Percentiles rank a stretch among this genome's conserved stretches.
Evolutionary conservation across 2,113 vertebrate genomes (phyloP).

Genomic region (Mungos mungo): DNA sequence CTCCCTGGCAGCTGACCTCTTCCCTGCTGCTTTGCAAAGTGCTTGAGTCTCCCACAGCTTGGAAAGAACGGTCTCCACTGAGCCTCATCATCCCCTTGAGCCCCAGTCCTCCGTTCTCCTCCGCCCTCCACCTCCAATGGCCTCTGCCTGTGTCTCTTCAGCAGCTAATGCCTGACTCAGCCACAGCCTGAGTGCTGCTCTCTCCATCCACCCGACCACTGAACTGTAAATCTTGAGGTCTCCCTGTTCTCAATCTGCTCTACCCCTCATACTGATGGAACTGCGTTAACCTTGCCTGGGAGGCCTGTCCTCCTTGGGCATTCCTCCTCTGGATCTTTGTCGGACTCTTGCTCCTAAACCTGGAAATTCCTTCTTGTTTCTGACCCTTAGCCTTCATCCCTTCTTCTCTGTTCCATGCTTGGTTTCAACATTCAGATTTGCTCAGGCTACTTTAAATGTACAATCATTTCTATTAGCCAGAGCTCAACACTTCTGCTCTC

Average conservation of each 20-base stretch:
- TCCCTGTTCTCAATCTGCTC: background rate
- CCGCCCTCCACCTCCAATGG: background rate
- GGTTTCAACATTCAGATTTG: background rate
- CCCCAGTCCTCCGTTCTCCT: background rate
- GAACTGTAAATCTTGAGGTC: accelerated
- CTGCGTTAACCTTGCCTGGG: background rate
- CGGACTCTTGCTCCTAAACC: background rate
- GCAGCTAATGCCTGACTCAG: background rate
- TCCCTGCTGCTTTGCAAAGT: background rate
- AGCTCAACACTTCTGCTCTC: background rate
- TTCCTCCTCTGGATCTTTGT: background rate
- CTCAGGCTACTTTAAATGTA: background rate
- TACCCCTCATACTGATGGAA: too few species aligned
- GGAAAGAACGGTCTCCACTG: background rate
- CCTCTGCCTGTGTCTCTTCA: background rate
- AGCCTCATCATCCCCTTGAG: background rate
- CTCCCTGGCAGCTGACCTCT: background rate
- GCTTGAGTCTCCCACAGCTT: background rate
- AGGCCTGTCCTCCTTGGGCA: background rate
- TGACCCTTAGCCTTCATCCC: background rate
- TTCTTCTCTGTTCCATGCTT: background rate
- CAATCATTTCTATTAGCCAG: background rate
- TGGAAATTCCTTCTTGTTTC: background rate
- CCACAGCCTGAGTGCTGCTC: accelerated
- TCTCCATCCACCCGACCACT: background rate